Evolutionary conservation across 30 jellyfish, hydroid and myxozoan genomes (phyloP), one percentile per base, ranked within the genome.

Genomic region (Cassiopea andromeda): DNA sequence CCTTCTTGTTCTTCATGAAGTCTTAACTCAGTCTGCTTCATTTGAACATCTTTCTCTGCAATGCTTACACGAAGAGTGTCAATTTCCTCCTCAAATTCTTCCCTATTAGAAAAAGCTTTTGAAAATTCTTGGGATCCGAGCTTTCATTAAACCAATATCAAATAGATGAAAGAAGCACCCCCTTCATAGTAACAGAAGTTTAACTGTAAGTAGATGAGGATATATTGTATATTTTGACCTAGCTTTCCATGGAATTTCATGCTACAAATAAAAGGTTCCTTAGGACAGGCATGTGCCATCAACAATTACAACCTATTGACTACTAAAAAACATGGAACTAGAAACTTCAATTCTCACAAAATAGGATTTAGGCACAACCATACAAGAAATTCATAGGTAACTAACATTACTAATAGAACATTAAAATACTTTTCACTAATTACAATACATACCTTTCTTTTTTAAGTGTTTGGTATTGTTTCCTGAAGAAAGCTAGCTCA

Each of bases 401-500:
- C 9, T 18, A 48, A 82, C 0, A 12, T 60, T 15, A 27, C 7
- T 7, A 16, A 18, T 17, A n/a, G 44, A 44, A 38, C 9, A 75
- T 44, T 5, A 46, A 70, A 19, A 72, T 6, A 9, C 47, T 84
- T 2, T 8, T n/a, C 81, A 54, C 64, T 54, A 3, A 3, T 54
- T 10, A 6, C 0, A 10, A 68, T n/a, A 12, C 69, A 6, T 59
- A 94, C 98, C 97, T 95, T 50, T 95, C 98, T 16, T 67, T 73
- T 50, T 87, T 82, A 14, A 95, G 89, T 8, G 69, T 14, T 46
- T 87, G 71, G 73, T 81, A 82, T 69, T 91, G 94, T 46, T 80
- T 83, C 70, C 92, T 90, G 82, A 59, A 90, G 87, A 79, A 83
- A 44, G 94, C 97, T 10, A 95, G 93, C 57, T 95, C 99, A 67